Base-by-base conservation (phyloP, 2,113 vertebrate genomes). In the Notothenia coriiceps region DNA sequence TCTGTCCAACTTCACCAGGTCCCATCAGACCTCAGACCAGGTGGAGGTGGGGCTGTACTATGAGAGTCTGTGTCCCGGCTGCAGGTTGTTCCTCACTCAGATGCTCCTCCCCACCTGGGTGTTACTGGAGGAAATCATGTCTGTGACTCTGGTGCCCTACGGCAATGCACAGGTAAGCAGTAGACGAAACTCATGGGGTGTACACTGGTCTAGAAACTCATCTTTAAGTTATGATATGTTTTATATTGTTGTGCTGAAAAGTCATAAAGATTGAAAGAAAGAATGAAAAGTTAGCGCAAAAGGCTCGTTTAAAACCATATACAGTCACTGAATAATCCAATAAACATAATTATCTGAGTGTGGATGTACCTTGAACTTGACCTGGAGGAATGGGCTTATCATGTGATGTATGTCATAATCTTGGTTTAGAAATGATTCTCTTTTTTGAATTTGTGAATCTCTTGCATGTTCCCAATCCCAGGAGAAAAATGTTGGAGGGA, bases 161-260 rank as follows among this genome's bases (percentile, higher is more conserved):
- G 98, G 98, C 9, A 99, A 99, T 0, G 96, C 98, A 0, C 1
- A 94, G 95, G 98, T 99, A 86, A 57, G 60, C 62, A 33, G 15
- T 17, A 10, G 33, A 57, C 22, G 10, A 9, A 60, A 20, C 66
- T 59, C 6, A 5, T 20, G 43, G 33, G 65, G 15, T 25, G 3
- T 17, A 52, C 14, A 7, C 44, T 52, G 33, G 0, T 9, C 47
- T 40, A 47, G 18, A 17, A 20, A 44, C 55, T 61, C 15, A 33
- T 25, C 25, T 35, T 1, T 63, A 25, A 25, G 25, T 63, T 3
- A 57, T 14, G 13, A 17, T 40, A 40, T 46, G 40, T 22, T 13
- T 15, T 2, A 46, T 56, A 11, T 6, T 29, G 20, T 59, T 74
- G 12, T 22, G 12, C 29, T 62, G 2, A 49, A 57, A 57, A n/a